These are phyloP conservation scores for Trachelus troglodyta DNA, from an alignment of 2,888 invertebrate genomes.

Conservation along the genomic window DNA sequence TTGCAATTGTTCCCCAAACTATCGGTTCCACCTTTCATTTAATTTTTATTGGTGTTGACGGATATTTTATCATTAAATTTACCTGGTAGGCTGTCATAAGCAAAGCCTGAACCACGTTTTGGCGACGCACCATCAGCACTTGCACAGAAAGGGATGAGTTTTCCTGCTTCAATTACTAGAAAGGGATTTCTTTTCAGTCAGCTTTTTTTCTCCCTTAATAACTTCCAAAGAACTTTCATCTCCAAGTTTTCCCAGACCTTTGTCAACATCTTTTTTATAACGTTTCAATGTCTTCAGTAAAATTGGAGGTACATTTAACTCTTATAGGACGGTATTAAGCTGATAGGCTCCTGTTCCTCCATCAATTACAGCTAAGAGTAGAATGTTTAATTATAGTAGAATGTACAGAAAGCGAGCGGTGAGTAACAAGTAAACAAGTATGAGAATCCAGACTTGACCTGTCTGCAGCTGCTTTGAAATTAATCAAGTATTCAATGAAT, in stretches of 20 bases:
- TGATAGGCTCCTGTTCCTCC: conserved; percentile 8
- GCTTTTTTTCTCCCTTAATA: neutral
- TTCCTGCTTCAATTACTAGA: neutral
- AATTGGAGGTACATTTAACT: conserved; percentile 12
- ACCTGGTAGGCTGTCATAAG: neutral
- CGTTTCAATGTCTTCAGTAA: neutral
- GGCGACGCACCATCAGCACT: no score
- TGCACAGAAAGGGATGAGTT: neutral
- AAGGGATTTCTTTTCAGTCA: neutral
- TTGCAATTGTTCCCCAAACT: neutral
- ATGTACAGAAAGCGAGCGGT: neutral
- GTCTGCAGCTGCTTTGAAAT: conserved; percentile 13
- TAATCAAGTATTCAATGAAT: neutral
- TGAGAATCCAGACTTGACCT: neutral
- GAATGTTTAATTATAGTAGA: conserved; percentile 1
- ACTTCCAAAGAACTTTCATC: neutral
- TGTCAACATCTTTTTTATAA: neutral
- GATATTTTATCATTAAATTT: neutral
- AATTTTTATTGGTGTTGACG: neutral
- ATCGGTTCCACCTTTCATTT: neutral
- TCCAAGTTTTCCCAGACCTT: neutral
- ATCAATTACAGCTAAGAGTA: conserved; percentile 15
- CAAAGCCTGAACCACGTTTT: neutral
- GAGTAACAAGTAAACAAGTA: neutral
- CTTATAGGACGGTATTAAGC: conserved; percentile 13